These are phyloP conservation scores for Dasypolia templi DNA, from an alignment of 2,888 invertebrate genomes.

Conservation along the genomic window DNA sequence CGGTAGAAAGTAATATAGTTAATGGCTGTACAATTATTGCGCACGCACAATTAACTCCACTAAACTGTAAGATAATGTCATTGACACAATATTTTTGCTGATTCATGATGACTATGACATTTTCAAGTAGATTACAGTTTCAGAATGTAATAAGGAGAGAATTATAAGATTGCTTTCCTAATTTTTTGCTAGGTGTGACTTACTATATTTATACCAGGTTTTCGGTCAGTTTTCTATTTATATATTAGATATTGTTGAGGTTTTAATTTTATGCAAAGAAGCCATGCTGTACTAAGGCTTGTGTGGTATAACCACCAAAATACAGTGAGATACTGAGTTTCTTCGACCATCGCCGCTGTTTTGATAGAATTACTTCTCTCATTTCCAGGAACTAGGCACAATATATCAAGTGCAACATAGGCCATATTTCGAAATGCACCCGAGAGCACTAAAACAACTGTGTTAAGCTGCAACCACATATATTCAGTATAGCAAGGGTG, in stretches of 20 bases:
- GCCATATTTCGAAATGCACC: conserved; percentile 46
- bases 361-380: conserved; percentile 13
- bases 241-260: not conserved
- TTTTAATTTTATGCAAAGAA: too few species aligned
- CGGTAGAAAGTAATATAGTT: conserved; percentile 46
- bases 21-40: too few species aligned
- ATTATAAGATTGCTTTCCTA: not conserved
- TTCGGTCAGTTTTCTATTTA: too few species aligned
- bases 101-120: conserved; percentile 32
- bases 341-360: not conserved
- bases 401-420: conserved; percentile 40
- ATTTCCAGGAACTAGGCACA: conserved; percentile 37
- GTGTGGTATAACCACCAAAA: too few species aligned
- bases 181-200: not conserved
- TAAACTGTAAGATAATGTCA: conserved; percentile 48
- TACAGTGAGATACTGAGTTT: not conserved
- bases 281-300: too few species aligned
- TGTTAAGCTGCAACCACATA: conserved; percentile 49
- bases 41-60: too few species aligned
- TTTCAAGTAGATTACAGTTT: conserved; percentile 9
- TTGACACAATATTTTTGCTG: conserved; percentile 37
- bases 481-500: conserved; percentile 58
- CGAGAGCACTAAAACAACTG: conserved; percentile 43
- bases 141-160: not conserved
- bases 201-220: too few species aligned